These are phyloP conservation scores for Drosophila neotestacea DNA, from an alignment of 2,888 invertebrate genomes.

Conservation along the genomic window DNA sequence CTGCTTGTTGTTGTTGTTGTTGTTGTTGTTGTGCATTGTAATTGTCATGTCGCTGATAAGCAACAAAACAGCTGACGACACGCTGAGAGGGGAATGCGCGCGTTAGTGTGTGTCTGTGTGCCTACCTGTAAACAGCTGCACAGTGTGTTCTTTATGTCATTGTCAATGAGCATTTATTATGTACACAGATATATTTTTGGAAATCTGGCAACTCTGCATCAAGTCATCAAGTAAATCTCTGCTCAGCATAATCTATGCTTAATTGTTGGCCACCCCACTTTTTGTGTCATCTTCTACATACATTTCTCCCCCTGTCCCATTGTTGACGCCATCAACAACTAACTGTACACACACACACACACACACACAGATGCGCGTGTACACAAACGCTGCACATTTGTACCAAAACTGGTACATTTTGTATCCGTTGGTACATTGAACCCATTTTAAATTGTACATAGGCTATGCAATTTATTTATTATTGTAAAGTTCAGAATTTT, in stretches of 20 bases:
- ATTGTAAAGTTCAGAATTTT: no score
- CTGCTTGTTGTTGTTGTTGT: no score
- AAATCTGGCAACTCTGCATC: slow-evolving; percentile 40
- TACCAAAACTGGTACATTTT: no score
- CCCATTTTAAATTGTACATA: no score
- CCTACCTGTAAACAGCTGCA: slow-evolving; percentile 74
- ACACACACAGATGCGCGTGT: no score
- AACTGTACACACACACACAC: not conserved
- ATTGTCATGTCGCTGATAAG: slow-evolving; percentile 41
- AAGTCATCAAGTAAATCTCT: slow-evolving; percentile 27
- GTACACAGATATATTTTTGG: not conserved
- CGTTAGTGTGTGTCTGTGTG: slow-evolving; percentile 10
- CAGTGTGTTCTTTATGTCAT: slow-evolving; percentile 14
- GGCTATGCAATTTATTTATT: no score
- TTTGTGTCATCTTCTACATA: slow-evolving; percentile 9
- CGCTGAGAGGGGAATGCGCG: not conserved
- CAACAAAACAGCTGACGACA: slow-evolving; percentile 53
- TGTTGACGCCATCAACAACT: slow-evolving; percentile 11
- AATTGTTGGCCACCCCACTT: slow-evolving; percentile 60
- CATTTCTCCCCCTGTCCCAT: slow-evolving; percentile 11
- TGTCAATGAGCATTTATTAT: slow-evolving; percentile 1
- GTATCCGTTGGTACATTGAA: no score
- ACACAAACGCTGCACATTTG: no score
- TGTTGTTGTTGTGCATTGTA: slow-evolving; percentile 14
- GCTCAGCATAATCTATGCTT: slow-evolving; percentile 66